Evolutionary conservation across 2,113 vertebrate species (phyloP), one percentile per base, ranked within the genome.

Genomic region (Aegithalos caudatus): DNA sequence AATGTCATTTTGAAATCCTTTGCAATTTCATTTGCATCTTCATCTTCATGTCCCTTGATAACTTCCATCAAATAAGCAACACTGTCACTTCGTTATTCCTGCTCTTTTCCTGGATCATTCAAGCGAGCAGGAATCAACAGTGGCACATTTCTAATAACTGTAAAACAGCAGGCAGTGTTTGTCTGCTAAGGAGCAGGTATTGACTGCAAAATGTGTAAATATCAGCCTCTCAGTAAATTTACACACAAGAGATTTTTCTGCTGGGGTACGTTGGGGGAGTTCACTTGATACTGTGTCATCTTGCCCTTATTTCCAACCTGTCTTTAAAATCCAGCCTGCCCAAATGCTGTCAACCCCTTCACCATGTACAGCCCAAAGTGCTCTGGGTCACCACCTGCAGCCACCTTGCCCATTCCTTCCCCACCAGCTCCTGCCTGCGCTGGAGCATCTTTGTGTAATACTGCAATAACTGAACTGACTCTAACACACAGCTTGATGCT

Each of bases 1-100:
- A 88, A 86, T 83, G 57, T 31, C 24, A 83, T 92, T 93, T 79
- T 81, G 51, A 93, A 95, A 92, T 44, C 69, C 76, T 81, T 4
- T 81, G 56, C 91, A 81, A 90, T 93, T 94, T 72, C 64, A 90
- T 95, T 70, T 88, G 58, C 86, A 80, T 82, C 90, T 79, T 88
- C 88, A 65, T 93, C 90, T 92, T 90, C 48, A 90, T 67, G 60
- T 78, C 86, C 2, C 3, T 37, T 69, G 77, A 21, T 58, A 86
- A 79, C 45, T 83, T 81, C 80, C 58, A 90, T 71, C 92, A 83
- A 90, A 88, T 78, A 79, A 61, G 67, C 60, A 50, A n/a, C 15
- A 9, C 33, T 86, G 60, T 56, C 72, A 73, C 85, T 70, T 90
- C 21, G 9, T 50, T 33, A 15, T 4, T 66, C 10, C 1, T 29